These are phyloP conservation scores for Lasius platythorax DNA, from an alignment of 2,888 invertebrate genomes.

Conservation along the genomic window DNA sequence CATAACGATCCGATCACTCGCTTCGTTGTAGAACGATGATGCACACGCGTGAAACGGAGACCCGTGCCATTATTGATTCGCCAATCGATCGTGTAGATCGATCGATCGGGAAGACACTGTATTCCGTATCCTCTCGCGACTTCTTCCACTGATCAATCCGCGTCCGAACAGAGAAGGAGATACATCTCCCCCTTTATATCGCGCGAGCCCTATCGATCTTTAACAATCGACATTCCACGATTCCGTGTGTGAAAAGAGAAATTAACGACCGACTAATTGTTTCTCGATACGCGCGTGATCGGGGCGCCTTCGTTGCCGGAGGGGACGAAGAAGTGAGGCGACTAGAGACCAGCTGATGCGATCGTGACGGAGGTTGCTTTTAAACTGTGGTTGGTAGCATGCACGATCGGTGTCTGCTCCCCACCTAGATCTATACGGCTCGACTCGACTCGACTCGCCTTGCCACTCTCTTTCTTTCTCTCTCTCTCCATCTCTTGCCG, in stretches of 20 bases:
- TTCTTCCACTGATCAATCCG: slow-evolving; percentile 13
- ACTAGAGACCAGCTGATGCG: slow-evolving; percentile 82
- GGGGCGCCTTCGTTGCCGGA: slow-evolving; percentile 64
- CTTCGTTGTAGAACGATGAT: slow-evolving; percentile 18
- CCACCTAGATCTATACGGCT: slow-evolving; percentile 75
- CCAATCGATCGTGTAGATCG: slow-evolving; percentile 10
- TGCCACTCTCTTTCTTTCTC: slow-evolving; percentile 52
- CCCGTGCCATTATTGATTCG: slow-evolving; percentile 8
- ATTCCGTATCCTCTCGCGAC: slow-evolving; percentile 3
- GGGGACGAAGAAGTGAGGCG: slow-evolving; percentile 54
- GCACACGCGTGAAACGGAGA: not conserved
- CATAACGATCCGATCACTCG: slow-evolving; percentile 53
- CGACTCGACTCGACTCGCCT: slow-evolving; percentile 71
- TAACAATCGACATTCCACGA: not conserved
- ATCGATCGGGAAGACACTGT: slow-evolving; percentile 4
- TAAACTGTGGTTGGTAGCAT: slow-evolving; percentile 83
- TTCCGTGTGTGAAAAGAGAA: not conserved
- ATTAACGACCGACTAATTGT: slow-evolving; percentile 20
- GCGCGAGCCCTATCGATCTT: not conserved
- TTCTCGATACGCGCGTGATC: slow-evolving; percentile 63
- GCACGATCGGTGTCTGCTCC: slow-evolving; percentile 82
- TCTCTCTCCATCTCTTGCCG: slow-evolving; percentile 13
- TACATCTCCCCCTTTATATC: slow-evolving; percentile 4
- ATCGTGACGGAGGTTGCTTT: slow-evolving; percentile 85
- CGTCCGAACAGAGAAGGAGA: not conserved